Conservation (phyloP, 2,888 invertebrate species). For the Melanchra persicariae region DNA sequence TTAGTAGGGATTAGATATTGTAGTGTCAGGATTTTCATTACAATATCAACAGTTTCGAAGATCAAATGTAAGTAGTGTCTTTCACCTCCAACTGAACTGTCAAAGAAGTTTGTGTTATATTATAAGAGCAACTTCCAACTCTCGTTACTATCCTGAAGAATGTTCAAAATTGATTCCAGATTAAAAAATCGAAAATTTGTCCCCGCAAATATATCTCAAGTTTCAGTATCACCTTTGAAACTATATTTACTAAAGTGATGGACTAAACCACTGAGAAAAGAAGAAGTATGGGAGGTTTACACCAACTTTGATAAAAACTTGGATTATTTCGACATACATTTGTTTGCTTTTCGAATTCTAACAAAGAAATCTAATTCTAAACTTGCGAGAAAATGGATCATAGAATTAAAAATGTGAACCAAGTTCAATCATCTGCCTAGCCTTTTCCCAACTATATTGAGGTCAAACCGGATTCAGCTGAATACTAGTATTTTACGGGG, state of each 20-base stretch:
- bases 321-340: conserved; percentile 17
- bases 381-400: not conserved
- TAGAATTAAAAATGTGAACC: conserved; percentile 16
- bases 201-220: not conserved
- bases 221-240: conserved; percentile 2
- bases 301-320: conserved; percentile 8
- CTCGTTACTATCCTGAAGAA: conserved; percentile 3
- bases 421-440: too few relatives aligned
- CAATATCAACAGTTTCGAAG: too few relatives aligned
- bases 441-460: too few relatives aligned
- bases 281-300: not conserved
- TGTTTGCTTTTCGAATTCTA: conserved; percentile 25
- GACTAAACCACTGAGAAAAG: not conserved
- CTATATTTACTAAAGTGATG: not conserved
- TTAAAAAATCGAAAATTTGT: conserved; percentile 9
- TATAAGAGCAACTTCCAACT: not conserved
- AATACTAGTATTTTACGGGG: too few relatives aligned
- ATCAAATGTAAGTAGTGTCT: not conserved
- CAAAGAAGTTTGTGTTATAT: not conserved
- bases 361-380: conserved; percentile 24
- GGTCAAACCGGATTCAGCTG: too few relatives aligned
- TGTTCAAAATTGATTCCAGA: conserved; percentile 8
- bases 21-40: too few relatives aligned
- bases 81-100: not conserved
- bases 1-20: too few relatives aligned